Evolutionary conservation across 2,888 invertebrate genomes (phyloP).

Genomic region (Arge pagana): DNA sequence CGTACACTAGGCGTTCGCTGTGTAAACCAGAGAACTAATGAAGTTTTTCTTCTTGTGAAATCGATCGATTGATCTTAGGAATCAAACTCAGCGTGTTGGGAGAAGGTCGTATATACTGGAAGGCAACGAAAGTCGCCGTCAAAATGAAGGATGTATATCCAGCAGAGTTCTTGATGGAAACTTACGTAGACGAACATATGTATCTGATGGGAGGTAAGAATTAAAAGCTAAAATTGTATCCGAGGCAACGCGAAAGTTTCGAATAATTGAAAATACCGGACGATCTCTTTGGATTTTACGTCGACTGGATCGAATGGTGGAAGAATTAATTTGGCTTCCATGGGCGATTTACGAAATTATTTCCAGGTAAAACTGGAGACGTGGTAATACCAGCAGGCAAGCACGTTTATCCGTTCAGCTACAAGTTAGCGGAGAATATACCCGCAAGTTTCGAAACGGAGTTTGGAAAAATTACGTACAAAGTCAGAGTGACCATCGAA

Average conservation of each 20-base stretch:
- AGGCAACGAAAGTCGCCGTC: background rate
- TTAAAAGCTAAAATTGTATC: no score
- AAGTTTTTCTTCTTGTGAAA: no score
- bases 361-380: background rate
- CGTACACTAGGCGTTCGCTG: no score
- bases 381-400: background rate
- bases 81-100: background rate
- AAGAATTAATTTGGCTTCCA: no score
- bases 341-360: no score
- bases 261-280: no score
- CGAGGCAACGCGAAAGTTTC: no score
- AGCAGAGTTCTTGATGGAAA: background rate
- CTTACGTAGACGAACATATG: background rate
- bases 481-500: background rate
- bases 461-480: background rate
- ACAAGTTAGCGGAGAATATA: constrained; percentile 2
- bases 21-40: no score
- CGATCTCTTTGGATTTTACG: no score
- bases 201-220: no score
- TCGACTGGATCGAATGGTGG: no score
- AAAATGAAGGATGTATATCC: constrained; percentile 1
- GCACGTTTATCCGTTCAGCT: constrained; percentile 4
- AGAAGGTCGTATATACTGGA: background rate
- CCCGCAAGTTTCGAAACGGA: background rate
- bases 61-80: background rate